These are phyloP conservation scores for Globodera rostochiensis DNA, from an alignment of 1,140 invertebrate genomes.

Conservation along the genomic window DNA sequence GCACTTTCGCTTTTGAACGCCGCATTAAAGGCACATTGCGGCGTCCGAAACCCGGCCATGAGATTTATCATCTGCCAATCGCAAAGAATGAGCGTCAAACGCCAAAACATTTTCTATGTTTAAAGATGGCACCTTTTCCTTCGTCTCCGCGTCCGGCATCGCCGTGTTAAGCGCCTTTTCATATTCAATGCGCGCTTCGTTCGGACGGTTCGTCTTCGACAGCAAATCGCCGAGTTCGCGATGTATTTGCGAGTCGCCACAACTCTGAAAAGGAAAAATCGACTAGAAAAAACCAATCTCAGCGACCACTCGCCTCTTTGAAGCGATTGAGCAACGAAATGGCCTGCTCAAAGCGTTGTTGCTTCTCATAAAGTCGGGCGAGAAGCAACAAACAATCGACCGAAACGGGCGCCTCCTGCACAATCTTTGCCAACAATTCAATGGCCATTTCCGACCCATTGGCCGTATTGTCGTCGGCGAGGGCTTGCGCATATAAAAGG, in stretches of 20 bases:
- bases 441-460: slow-evolving; percentile 18
- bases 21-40: slow-evolving; percentile 9
- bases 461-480: slow-evolving; percentile 10
- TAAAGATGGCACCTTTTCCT: slow-evolving; percentile 7
- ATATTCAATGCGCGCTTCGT: slow-evolving; percentile 10
- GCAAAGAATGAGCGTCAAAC: not conserved
- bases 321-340: slow-evolving; percentile 22
- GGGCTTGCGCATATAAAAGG: slow-evolving; percentile 13
- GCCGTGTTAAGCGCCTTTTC: not conserved
- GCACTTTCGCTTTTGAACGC: slow-evolving; percentile 11
- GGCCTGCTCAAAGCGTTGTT: slow-evolving; percentile 21
- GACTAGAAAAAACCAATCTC: not conserved
- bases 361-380: slow-evolving; percentile 17
- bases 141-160: slow-evolving; percentile 10
- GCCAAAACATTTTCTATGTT: not conserved
- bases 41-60: slow-evolving; percentile 18
- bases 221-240: slow-evolving; percentile 22
- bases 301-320: slow-evolving; percentile 7
- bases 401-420: slow-evolving; percentile 16
- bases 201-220: slow-evolving; percentile 24
- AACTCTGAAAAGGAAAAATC: not conserved
- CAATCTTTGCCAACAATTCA: slow-evolving; percentile 11
- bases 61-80: slow-evolving; percentile 20
- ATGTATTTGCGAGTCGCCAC: slow-evolving; percentile 22
- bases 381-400: slow-evolving; percentile 11